Evolutionary conservation across 2,797 vertebrate genomes (phyloP).

Genomic region (Tragopan temminckii): DNA sequence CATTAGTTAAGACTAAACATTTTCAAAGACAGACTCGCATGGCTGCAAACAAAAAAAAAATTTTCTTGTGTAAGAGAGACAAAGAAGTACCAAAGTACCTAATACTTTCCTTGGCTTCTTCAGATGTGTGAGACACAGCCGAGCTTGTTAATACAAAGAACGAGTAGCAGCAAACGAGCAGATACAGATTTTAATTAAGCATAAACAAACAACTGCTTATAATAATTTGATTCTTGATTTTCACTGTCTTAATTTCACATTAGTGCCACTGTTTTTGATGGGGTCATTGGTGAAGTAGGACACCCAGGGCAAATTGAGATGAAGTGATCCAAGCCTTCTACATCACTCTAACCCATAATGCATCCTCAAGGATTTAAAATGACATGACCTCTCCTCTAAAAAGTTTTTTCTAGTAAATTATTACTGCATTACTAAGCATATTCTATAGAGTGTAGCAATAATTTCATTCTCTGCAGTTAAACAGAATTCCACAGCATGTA

Average conservation of each 20-base stretch:
- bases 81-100: not conserved
- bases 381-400: not conserved
- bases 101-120: not conserved
- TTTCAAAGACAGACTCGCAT: not conserved
- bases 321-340: not conserved
- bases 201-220: not conserved
- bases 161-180: not conserved
- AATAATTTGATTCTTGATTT: not conserved
- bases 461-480: conserved; percentile 23
- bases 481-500: not conserved
- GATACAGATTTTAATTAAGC: not conserved
- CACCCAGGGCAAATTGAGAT: not conserved
- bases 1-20: not conserved
- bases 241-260: not conserved
- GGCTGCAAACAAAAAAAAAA: not conserved
- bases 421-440: conserved; percentile 2
- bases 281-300: not conserved
- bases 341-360: not conserved
- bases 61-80: not conserved
- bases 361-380: not conserved
- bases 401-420: not conserved
- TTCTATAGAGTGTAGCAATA: not conserved
- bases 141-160: not conserved
- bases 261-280: not conserved
- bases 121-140: not conserved